Evolutionary conservation across 1,140 invertebrate genomes (phyloP).

Genomic region (Pararge aegeria): DNA sequence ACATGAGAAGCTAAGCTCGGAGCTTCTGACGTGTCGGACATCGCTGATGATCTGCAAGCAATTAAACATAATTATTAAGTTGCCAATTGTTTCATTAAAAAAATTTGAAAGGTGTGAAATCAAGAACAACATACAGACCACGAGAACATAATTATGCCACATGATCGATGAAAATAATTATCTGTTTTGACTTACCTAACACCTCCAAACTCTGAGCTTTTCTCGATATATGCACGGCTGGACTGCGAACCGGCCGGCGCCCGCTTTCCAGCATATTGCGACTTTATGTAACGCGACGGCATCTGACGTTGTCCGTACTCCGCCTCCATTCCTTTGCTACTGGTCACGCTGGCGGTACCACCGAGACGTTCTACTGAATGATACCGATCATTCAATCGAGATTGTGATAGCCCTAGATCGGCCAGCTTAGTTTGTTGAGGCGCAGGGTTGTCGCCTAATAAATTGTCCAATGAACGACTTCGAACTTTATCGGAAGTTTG

Average conservation of each 20-base stretch:
- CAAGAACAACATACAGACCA: too few relatives aligned
- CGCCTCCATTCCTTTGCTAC: conserved; percentile 65
- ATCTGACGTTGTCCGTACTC: conserved; percentile 79
- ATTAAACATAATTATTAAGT: conserved; percentile 1
- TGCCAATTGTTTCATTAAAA: background rate
- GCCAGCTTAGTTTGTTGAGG: conserved; percentile 81
- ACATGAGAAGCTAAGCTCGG: conserved; percentile 95
- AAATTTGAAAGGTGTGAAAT: too few relatives aligned
- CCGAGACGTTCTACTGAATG: conserved; percentile 89
- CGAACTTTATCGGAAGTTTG: conserved; percentile 86
- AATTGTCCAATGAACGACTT: conserved; percentile 90
- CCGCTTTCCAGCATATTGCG: conserved; percentile 88
- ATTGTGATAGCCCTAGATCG: conserved; percentile 88
- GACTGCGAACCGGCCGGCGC: conserved; percentile 90
- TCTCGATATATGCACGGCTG: conserved; percentile 91
- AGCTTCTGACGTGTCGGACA: conserved; percentile 96
- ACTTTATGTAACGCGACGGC: conserved; percentile 90
- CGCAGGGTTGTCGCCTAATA: conserved; percentile 81
- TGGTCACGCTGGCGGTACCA: conserved; percentile 73
- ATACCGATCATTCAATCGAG: conserved; percentile 92
- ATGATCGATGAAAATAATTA: too few relatives aligned
- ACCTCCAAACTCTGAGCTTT: conserved; percentile 85
- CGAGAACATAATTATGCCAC: too few relatives aligned
- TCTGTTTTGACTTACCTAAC: conserved; percentile 75
- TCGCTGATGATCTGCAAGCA: conserved; percentile 86